phyloP scores from a whole-genome alignment of 1,140 invertebrate genomes.

The Plodia interpunctella region DNA sequence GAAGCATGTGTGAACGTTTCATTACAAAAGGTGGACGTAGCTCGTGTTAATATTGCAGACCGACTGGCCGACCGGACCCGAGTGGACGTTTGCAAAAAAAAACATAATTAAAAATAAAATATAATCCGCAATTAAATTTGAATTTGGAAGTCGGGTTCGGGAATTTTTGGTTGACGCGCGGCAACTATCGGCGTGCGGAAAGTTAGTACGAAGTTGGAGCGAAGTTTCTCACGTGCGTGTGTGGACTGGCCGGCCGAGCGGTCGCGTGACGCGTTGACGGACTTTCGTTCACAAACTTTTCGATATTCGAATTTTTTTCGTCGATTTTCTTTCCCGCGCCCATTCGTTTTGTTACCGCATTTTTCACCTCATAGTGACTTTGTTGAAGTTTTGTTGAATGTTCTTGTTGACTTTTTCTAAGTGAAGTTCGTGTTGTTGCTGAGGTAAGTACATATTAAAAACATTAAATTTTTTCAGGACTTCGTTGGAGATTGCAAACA shows the following conservation, averaged over 20 bases:
- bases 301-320: slow-evolving; percentile 14
- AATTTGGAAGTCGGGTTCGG: slow-evolving; percentile 23
- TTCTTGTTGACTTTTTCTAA: slow-evolving; percentile 45
- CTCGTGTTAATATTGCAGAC: slow-evolving; percentile 73
- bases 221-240: slow-evolving; percentile 62
- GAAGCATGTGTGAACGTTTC: slow-evolving; percentile 75
- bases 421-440: slow-evolving; percentile 24
- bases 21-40: slow-evolving; percentile 74
- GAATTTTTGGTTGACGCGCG: slow-evolving; percentile 32
- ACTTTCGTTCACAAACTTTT: slow-evolving; percentile 17
- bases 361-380: slow-evolving; percentile 52
- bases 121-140: slow-evolving; percentile 33
- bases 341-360: slow-evolving; percentile 47
- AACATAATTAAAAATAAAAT: slow-evolving; percentile 34
- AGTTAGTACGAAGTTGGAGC: slow-evolving; percentile 47
- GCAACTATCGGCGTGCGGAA: slow-evolving; percentile 52
- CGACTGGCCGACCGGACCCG: slow-evolving; percentile 69
- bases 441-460: slow-evolving; percentile 40
- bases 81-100: slow-evolving; percentile 58
- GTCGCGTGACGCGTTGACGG: slow-evolving; percentile 25
- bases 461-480: not conserved
- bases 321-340: slow-evolving; percentile 27
- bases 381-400: slow-evolving; percentile 62
- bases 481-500: not conserved
- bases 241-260: slow-evolving; percentile 50